phyloP scores from a whole-genome alignment of 2,113 vertebrate species.

The Chiloscyllium plagiosum region DNA sequence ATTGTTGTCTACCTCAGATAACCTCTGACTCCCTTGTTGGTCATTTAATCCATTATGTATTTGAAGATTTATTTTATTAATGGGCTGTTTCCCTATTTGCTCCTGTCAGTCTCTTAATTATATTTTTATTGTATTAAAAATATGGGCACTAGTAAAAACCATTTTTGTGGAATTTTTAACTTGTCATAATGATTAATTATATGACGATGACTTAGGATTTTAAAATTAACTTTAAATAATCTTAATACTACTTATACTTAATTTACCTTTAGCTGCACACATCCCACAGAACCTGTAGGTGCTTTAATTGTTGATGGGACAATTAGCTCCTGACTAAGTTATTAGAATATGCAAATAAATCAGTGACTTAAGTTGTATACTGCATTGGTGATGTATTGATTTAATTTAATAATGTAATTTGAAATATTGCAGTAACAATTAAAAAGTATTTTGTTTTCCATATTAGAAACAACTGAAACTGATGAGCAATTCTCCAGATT shows the following conservation, averaged over 20 bases:
- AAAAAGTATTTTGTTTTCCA: slow-evolving; percentile 48
- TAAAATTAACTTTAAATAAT: neutral
- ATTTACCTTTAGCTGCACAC: neutral
- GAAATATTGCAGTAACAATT: slow-evolving; percentile 60
- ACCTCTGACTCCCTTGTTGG: too few relatives aligned
- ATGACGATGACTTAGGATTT: neutral
- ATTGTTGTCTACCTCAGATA: too few relatives aligned
- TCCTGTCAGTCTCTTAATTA: neutral
- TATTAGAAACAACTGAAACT: slow-evolving; percentile 16
- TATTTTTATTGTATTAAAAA: neutral
- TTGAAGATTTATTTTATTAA: neutral
- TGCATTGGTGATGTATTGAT: slow-evolving; percentile 49
- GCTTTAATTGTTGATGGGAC: slow-evolving; percentile 60
- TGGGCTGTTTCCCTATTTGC: neutral
- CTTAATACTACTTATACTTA: neutral
- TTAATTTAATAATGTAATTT: slow-evolving; percentile 45
- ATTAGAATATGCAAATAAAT: slow-evolving; percentile 53
- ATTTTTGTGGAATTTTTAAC: neutral
- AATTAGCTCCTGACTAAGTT: slow-evolving; percentile 51
- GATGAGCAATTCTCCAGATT: neutral
- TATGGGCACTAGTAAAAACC: neutral
- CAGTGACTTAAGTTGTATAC: slow-evolving; percentile 49
- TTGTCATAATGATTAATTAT: neutral
- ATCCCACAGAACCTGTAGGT: slow-evolving; percentile 37
- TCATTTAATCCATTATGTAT: too few relatives aligned